Conservation (phyloP, 2,113 vertebrate genomes). For the Scytalopus superciliaris region DNA sequence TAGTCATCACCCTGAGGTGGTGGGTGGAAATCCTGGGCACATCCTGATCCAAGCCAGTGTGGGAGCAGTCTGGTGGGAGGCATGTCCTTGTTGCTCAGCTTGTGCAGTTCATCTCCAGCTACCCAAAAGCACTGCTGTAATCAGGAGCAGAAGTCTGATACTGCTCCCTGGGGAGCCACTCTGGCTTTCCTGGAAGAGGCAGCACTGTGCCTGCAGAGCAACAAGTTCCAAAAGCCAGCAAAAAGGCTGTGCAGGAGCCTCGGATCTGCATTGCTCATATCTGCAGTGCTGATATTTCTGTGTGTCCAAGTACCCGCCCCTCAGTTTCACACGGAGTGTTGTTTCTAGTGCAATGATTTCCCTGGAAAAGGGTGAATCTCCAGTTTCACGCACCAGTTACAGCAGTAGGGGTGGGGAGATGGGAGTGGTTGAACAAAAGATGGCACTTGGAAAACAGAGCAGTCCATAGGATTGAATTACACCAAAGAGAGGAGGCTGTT, state of each 20-base stretch:
- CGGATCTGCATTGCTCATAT: not conserved
- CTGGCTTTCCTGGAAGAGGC: not conserved
- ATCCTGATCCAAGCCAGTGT: fast-evolving
- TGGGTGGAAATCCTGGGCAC: not conserved
- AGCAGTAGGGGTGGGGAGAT: not conserved
- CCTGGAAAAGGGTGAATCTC: not conserved
- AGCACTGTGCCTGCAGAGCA: fast-evolving
- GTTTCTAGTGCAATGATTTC: not conserved
- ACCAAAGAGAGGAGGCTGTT: not conserved
- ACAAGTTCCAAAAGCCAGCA: not conserved
- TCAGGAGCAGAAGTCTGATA: not conserved
- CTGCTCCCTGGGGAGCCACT: not conserved
- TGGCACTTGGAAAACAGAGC: not conserved
- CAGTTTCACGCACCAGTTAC: fast-evolving
- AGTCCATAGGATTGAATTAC: fast-evolving
- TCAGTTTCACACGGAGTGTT: not conserved
- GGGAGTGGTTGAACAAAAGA: not conserved
- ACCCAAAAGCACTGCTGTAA: fast-evolving
- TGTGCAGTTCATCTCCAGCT: not conserved
- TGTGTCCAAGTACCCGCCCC: not conserved
- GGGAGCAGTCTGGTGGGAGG: not conserved
- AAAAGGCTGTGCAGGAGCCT: not conserved
- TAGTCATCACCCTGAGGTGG: not conserved
- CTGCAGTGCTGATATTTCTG: not conserved
- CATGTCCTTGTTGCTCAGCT: fast-evolving